Evolutionary conservation across 2,797 vertebrate species (phyloP).

Genomic region (Gymnoscopelus microlampas): DNA sequence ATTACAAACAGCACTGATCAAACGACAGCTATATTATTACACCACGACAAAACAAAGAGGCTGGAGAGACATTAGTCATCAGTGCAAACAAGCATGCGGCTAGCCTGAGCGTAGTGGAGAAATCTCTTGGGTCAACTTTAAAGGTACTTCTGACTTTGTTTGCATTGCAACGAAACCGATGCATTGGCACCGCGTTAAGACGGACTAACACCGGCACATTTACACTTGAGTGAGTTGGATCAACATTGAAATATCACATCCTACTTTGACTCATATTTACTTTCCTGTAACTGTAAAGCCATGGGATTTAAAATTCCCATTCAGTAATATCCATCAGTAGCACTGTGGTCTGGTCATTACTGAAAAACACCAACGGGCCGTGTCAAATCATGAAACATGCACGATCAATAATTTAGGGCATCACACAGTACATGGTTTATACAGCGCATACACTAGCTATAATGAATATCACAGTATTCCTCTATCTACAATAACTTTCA

Average conservation of each 20-base stretch:
- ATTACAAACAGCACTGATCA: constrained; percentile 49
- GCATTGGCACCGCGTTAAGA: background rate
- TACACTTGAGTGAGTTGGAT: background rate
- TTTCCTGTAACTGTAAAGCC: background rate
- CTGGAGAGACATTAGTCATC: constrained; percentile 46
- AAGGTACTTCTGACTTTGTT: constrained; percentile 1
- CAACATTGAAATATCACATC: constrained; percentile 1
- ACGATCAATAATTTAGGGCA: too few species aligned
- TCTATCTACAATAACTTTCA: too few species aligned
- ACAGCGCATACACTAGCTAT: too few species aligned
- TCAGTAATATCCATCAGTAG: background rate
- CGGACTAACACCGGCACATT: background rate
- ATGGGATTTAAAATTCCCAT: background rate
- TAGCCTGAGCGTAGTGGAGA: constrained; percentile 13
- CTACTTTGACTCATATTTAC: background rate
- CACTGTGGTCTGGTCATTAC: too few species aligned
- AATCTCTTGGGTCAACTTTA: constrained; percentile 29
- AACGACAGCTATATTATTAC: constrained; percentile 58
- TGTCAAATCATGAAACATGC: too few species aligned
- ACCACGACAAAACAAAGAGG: constrained; percentile 32
- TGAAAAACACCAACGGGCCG: too few species aligned
- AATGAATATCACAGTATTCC: too few species aligned
- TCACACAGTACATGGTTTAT: too few species aligned
- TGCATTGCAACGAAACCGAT: background rate
- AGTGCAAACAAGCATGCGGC: constrained; percentile 29